phyloP scores from a whole-genome alignment of 1,140 invertebrate species.

The Ectropis grisescens region DNA sequence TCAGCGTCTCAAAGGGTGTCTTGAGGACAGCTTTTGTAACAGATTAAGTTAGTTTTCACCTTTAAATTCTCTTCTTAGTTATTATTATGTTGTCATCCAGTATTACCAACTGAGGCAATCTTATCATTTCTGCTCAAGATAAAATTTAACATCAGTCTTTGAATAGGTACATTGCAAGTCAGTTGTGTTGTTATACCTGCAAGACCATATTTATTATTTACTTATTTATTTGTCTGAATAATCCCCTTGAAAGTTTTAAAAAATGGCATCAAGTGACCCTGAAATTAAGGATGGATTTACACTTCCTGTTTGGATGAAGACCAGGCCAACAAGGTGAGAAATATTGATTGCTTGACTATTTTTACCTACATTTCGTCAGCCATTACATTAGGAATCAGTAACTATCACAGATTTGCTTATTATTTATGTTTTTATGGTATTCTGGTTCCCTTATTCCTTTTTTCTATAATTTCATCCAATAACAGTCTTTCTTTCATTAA shows the following conservation, averaged over 20 bases:
- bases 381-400: too few species aligned
- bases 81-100: slow-evolving; percentile 19
- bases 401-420: too few species aligned
- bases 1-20: slow-evolving; percentile 45
- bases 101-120: slow-evolving; percentile 37
- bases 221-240: neutral
- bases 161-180: neutral
- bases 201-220: neutral
- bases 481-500: too few species aligned
- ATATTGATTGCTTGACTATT: too few species aligned
- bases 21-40: slow-evolving; percentile 29
- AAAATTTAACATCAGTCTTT: slow-evolving; percentile 12
- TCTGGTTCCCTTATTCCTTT: too few species aligned
- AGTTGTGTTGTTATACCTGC: neutral
- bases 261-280: slow-evolving; percentile 55
- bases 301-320: slow-evolving; percentile 57
- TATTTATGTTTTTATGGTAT: too few species aligned
- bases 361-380: too few species aligned
- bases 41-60: slow-evolving; percentile 16
- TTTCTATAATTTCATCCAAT: too few species aligned
- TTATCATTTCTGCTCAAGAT: slow-evolving; percentile 65
- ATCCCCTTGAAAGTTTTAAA: slow-evolving; percentile 1
- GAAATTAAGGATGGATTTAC: slow-evolving; percentile 55
- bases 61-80: slow-evolving; percentile 7
- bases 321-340: slow-evolving; percentile 51